Percentiles rank a stretch among this genome's conserved stretches.
phyloP scores from a whole-genome alignment of 2,113 vertebrate species.

The Narcine bancroftii region DNA sequence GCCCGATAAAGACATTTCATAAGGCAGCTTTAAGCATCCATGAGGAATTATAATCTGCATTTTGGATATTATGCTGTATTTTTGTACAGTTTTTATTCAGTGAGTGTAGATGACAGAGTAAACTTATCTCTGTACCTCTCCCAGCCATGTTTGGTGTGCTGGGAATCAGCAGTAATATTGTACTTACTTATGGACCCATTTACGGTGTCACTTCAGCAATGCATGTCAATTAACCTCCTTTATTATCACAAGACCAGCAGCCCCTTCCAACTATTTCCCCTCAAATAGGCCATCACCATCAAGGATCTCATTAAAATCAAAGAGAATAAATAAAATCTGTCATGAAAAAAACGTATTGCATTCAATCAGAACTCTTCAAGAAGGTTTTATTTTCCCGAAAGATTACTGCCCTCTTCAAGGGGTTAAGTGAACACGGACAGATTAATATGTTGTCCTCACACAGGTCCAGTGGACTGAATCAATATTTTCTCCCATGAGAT shows the following conservation, averaged over 20 bases:
- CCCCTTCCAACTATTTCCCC: not conserved
- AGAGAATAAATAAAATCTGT: not conserved
- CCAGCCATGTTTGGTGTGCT: not conserved
- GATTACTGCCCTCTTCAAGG: not conserved
- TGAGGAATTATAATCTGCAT: not conserved
- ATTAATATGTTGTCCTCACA: not conserved
- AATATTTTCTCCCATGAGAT: not conserved
- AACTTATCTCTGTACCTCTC: not conserved
- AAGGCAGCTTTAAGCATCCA: not conserved
- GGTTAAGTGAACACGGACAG: not conserved
- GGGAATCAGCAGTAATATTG: not conserved
- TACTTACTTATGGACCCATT: not conserved
- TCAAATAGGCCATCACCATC: not conserved
- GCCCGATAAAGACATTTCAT: constrained; percentile 18
- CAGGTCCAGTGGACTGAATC: not conserved
- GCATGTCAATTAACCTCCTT: not conserved
- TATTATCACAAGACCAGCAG: not conserved
- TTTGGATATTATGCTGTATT: not conserved
- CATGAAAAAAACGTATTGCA: not conserved
- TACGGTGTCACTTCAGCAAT: not conserved
- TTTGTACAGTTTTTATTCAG: not conserved
- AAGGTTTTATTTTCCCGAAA: constrained; percentile 9
- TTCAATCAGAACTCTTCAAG: not conserved
- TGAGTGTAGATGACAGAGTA: not conserved
- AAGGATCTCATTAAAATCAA: not conserved